Conservation (phyloP, 2,113 vertebrate genomes). For the Megatriorchis doriae region DNA sequence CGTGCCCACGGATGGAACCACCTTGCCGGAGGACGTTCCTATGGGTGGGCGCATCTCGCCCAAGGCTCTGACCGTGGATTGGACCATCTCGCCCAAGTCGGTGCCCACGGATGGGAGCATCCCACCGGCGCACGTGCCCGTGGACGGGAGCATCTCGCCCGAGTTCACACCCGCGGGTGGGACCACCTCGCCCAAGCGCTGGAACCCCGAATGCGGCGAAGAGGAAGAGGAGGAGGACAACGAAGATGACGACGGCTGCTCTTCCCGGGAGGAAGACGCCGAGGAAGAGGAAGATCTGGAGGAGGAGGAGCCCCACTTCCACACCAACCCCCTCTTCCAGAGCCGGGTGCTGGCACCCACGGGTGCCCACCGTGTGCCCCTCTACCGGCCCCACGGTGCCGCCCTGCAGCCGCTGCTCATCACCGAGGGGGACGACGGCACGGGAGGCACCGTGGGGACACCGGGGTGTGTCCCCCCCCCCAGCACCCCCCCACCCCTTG, state of each 20-base stretch:
- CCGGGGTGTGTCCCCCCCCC: no score
- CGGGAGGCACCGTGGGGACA: no score
- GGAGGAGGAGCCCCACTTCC: neutral
- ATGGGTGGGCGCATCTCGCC: no score
- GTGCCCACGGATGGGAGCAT: fast-evolving
- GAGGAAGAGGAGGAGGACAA: neutral
- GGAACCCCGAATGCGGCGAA: fast-evolving
- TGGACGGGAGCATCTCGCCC: neutral
- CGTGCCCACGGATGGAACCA: no score
- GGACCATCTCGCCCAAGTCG: fast-evolving
- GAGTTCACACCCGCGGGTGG: no score
- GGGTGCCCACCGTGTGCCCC: neutral
- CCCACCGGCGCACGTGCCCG: no score
- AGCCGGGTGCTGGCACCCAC: neutral
- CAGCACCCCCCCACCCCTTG: no score
- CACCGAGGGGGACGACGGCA: neutral
- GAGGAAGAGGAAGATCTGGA: neutral
- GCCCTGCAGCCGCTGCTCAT: neutral
- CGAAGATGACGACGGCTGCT: neutral
- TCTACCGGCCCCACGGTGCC: neutral
- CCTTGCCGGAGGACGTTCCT: no score
- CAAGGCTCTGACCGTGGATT: neutral
- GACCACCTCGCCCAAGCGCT: no score
- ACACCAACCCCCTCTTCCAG: neutral
- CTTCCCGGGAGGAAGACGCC: neutral